A percentile compares a stretch with the other conserved stretches of the same genome.
Conservation (phyloP, 2,113 vertebrate species). For the Ammodytes marinus region DNA sequence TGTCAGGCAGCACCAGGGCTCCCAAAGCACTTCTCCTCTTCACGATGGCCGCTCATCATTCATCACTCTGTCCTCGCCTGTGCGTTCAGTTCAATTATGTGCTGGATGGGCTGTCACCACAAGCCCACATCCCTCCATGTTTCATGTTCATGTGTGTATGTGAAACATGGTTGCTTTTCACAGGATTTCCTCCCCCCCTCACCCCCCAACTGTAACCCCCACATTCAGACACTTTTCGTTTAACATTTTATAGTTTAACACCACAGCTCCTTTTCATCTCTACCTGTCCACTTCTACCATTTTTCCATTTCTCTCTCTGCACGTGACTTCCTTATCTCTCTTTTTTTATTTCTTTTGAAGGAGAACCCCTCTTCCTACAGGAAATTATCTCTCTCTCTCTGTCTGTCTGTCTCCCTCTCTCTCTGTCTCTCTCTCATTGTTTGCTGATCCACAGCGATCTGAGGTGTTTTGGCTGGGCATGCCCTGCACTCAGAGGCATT, state of each 20-base stretch:
- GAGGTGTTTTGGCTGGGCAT: conserved; percentile 28
- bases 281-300: not conserved
- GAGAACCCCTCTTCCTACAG: conserved; percentile 14
- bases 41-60: conserved; percentile 50
- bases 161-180: not conserved
- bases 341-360: not conserved
- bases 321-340: not conserved
- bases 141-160: conserved; percentile 11
- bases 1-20: conserved; percentile 48
- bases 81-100: conserved; percentile 17
- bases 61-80: conserved; percentile 29
- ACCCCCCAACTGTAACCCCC: not conserved
- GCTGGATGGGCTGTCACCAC: conserved; percentile 20
- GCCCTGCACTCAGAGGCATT: conserved; percentile 34
- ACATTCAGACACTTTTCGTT: not conserved
- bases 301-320: not conserved
- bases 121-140: not conserved
- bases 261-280: not conserved
- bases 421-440: conserved; percentile 7
- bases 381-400: not conserved
- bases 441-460: conserved; percentile 31
- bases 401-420: not conserved
- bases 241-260: not conserved
- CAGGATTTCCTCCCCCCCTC: not conserved
- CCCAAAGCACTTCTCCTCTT: conserved; percentile 34